A percentile compares a stretch with the other conserved stretches of the same genome.
Evolutionary conservation across 2,797 vertebrate species (phyloP).

Genomic region (Lepidocolaptes lacrymiger): DNA sequence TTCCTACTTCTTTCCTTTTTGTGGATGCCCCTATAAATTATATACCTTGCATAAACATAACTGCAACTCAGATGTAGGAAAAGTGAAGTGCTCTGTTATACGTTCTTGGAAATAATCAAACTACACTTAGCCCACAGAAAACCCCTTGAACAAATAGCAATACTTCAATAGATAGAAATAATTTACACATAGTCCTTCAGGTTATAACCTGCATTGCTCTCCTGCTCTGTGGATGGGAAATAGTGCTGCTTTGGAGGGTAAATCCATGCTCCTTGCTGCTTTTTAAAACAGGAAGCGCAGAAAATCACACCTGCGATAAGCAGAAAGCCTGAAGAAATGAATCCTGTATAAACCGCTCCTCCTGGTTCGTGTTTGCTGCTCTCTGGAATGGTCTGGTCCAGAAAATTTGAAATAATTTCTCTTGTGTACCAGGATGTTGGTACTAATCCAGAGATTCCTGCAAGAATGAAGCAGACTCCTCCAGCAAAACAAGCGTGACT

Average conservation of each 20-base stretch:
- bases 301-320: constrained; percentile 86
- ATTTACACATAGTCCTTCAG: constrained; percentile 81
- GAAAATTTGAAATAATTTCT: constrained; percentile 85
- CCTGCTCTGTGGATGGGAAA: constrained; percentile 27
- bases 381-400: constrained; percentile 85
- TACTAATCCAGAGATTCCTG: constrained; percentile 83
- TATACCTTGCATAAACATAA: not conserved
- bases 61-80: not conserved
- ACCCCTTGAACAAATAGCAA: not conserved
- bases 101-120: not conserved
- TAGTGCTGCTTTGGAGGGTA: constrained; percentile 70
- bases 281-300: constrained; percentile 84
- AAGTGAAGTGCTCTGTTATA: not conserved
- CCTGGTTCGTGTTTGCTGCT: constrained; percentile 89
- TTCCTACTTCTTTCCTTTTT: not conserved
- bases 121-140: not conserved
- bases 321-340: constrained; percentile 88
- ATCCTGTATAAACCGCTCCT: constrained; percentile 88
- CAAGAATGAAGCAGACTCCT: constrained; percentile 85
- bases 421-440: constrained; percentile 90
- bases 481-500: constrained; percentile 84
- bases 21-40: not conserved
- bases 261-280: constrained; percentile 68
- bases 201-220: constrained; percentile 54
- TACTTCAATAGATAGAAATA: not conserved